Base-by-base conservation (phyloP, 1,140 invertebrate genomes). In the Coenobita brevimanus region DNA sequence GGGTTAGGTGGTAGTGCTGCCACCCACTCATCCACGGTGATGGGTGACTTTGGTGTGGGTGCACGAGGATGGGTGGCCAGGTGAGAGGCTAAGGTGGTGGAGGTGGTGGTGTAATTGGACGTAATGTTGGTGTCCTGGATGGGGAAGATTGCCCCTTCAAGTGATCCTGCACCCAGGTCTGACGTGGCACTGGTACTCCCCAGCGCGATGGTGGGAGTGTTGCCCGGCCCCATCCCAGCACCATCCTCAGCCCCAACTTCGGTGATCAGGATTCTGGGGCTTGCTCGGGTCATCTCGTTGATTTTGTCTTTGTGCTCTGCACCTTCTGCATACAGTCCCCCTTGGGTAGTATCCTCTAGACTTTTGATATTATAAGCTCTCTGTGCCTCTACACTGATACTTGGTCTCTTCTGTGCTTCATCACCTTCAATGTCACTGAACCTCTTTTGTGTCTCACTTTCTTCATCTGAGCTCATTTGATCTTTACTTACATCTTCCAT, bases 21-120 rank as follows among this genome's bases (percentile, higher is more conserved):
- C 41, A 87, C 84, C 84, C 84, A 87, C 76, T 87, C 84, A 54
- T 87, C 84, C 76, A 87, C 84, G 10, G 84, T 87, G 64, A 80
- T 87, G 64, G 84, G 84, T 27, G 84, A 87, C 64, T 87, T 87
- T 41, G 84, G 84, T 24, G 84, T 87, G 30, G 84, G 84, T 10
- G 84, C 41, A 1, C 84, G 60, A n/a, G 84, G 84, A 41, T 87
- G 84, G 64, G 84, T 46, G 3, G 30, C 78, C 76, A 87, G 50
- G n/a, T 80, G 84, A 57, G 71, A 71, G 54, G 83, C 71, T 2
- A 78, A 38, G 75, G 71, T 64, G 43, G 64, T 15, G 57, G 73
- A 78, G 84, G 67, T 36, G 1, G 38, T 8, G 71, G 41, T 8
- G 21, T 21, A 41, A 8, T 2, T 43, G 33, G 46, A 10, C 0